Evolutionary conservation across 2,888 invertebrate species (phyloP), one percentile per base, ranked within the genome.

Genomic region (Oxystoma pomonae): DNA sequence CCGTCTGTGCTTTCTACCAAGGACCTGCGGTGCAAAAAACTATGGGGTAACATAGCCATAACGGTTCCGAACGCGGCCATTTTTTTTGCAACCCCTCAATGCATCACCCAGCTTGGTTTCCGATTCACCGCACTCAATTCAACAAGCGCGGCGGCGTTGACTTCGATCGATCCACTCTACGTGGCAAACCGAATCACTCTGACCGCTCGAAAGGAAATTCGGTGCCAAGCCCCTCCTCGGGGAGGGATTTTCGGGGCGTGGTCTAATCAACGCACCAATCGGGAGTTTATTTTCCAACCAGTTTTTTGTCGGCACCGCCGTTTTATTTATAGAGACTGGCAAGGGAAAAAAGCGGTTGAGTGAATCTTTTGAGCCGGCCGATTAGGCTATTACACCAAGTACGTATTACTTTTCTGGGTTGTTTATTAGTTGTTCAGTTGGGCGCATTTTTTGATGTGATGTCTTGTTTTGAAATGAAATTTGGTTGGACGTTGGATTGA

Each of bases 171-270:
- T 77, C 74, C 75, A 74, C 72, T 71, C 77, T 66, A 71, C 72
- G 71, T 77, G 77, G 74, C 75, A 73, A 70, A 77, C 79, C 78
- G 79, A 75, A 5, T 68, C 75, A 73, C 70, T 78, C 79, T 79
- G 79, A 75, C 53, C 68, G 72, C 67, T 69, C 67, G 68, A 66
- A 70, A 69, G 69, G 69, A 63, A 67, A 63, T 63, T 65, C 58
- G 66, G 74, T 79, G 79, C 80, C 79, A 77, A 69, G 79, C 53
- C 19, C 16, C 17, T 16, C 17, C 19, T 53, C n/a, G 35, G 61
- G 65, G 74, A 75, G 74, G 73, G 71, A 63, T 62, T 19, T 35
- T 59, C 53, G 64, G 63, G 72, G 71, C 68, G 74, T 73, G 65
- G 67, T 67, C 59, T 61, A 57, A 56, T 21, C 61, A 52, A 53